phyloP scores from a whole-genome alignment of 1,140 invertebrate species.

The Eufriesea mexicana region DNA sequence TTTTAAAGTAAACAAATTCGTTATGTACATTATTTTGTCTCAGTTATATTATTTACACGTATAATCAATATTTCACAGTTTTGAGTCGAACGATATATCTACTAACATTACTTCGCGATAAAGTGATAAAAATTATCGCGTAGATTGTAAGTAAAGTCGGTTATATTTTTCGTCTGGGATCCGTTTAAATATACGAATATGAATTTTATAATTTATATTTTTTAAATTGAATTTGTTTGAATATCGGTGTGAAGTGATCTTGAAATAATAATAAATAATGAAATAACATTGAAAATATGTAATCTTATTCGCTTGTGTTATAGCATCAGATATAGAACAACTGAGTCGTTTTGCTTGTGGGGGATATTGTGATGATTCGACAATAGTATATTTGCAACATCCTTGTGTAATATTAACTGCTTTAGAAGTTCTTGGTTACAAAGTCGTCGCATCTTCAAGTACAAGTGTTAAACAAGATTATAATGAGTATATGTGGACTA shows the following conservation, averaged over 20 bases:
- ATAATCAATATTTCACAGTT: background rate
- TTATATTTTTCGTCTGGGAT: background rate
- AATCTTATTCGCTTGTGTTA: conserved; percentile 68
- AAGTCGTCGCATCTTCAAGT: conserved; percentile 92
- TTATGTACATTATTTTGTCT: background rate
- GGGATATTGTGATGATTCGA: conserved; percentile 90
- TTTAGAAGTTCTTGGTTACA: conserved; percentile 92
- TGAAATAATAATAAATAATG: too few relatives aligned
- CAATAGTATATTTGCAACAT: conserved; percentile 92
- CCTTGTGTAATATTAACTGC: conserved; percentile 93
- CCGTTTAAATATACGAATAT: too few relatives aligned
- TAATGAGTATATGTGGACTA: conserved; percentile 95
- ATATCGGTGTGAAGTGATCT: background rate
- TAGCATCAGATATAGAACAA: conserved; percentile 91
- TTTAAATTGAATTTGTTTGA: background rate
- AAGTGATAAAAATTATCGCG: conserved; percentile 8
- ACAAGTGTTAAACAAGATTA: conserved; percentile 92
- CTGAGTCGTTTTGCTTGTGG: conserved; percentile 90
- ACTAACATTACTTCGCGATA: background rate
- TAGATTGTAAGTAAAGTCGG: background rate
- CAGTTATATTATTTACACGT: background rate
- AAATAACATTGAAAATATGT: background rate
- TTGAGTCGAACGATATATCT: background rate
- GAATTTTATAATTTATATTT: conserved; percentile 29
- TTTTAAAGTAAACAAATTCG: background rate